Conservation (phyloP, 2,888 invertebrate species). For the Ophioninae sp. region DNA sequence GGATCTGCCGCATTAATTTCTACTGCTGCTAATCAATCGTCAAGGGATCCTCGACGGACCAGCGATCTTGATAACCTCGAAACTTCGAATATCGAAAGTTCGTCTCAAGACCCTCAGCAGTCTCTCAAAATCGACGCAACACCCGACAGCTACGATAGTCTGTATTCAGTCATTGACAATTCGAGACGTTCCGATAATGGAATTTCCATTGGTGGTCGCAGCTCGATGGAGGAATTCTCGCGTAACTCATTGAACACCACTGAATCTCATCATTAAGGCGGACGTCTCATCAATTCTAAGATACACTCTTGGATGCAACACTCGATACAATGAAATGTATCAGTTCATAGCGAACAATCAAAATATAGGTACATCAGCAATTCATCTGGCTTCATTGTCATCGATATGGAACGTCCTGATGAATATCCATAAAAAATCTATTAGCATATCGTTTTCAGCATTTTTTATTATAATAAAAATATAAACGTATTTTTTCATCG, state of each 20-base stretch:
- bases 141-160: conserved; percentile 56
- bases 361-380: conserved; percentile 5
- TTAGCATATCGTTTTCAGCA: background rate
- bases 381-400: background rate
- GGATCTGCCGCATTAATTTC: conserved; percentile 8
- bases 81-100: conserved; percentile 8
- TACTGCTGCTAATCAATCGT: background rate
- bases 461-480: background rate
- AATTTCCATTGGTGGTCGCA: conserved; percentile 49
- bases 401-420: background rate
- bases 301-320: background rate
- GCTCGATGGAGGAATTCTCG: conserved; percentile 66
- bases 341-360: conserved; percentile 5
- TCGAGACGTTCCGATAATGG: conserved; percentile 40
- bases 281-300: background rate
- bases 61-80: background rate
- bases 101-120: background rate
- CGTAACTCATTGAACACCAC: conserved; percentile 3
- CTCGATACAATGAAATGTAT: conserved; percentile 41
- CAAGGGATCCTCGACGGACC: background rate
- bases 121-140: conserved; percentile 8
- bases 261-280: conserved; percentile 16
- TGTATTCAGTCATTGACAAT: conserved; percentile 33
- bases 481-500: background rate
- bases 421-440: background rate